Evolutionary conservation across 2,797 vertebrate species (phyloP).

Genomic region (Eurystomus glaucurus): DNA sequence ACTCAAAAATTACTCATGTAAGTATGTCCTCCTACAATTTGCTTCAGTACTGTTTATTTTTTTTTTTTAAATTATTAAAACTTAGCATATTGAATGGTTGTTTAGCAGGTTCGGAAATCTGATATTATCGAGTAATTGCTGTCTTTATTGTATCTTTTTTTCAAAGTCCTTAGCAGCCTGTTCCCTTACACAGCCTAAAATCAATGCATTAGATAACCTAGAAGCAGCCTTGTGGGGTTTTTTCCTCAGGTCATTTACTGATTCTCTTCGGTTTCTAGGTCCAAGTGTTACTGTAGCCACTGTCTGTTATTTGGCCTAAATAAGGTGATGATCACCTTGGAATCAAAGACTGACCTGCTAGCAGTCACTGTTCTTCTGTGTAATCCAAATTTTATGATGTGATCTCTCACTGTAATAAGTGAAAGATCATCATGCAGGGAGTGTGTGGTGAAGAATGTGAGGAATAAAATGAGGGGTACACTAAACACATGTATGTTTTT

Average conservation of each 20-base stretch:
- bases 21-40: neutral
- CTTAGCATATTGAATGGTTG: neutral
- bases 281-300: neutral
- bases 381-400: neutral
- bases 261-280: neutral
- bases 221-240: fast-evolving
- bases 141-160: neutral
- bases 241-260: neutral
- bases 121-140: neutral
- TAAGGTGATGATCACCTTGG: neutral
- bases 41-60: neutral
- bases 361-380: neutral
- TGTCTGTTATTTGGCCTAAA: neutral
- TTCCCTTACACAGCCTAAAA: neutral
- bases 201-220: neutral
- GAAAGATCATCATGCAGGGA: fast-evolving
- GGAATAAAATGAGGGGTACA: neutral
- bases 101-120: neutral
- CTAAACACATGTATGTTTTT: fast-evolving
- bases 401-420: neutral
- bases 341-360: neutral
- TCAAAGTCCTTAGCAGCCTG: neutral
- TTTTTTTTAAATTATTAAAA: neutral
- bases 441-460: neutral
- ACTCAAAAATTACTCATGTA: neutral